Percentiles rank a stretch among this genome's conserved stretches.
These are phyloP conservation scores for Cyphomyrus plagiostoma DNA, from an alignment of 2,113 vertebrate species.

Conservation along the genomic window DNA sequence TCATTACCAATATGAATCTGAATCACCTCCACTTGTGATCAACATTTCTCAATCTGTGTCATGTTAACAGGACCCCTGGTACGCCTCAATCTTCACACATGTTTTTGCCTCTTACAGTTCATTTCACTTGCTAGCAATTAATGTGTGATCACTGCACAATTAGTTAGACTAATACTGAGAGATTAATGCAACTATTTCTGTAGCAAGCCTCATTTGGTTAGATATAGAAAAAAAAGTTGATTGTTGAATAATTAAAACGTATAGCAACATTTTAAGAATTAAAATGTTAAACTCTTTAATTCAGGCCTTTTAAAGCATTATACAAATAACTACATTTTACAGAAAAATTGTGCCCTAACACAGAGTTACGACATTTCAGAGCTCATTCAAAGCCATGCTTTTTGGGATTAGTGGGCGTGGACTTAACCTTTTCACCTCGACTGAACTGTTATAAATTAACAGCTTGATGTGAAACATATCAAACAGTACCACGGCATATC, in stretches of 20 bases:
- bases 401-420: not conserved
- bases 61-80: not conserved
- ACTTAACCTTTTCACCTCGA: not conserved
- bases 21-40: too few species aligned
- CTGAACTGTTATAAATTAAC: not conserved
- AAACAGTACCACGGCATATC: not conserved
- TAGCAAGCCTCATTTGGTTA: not conserved
- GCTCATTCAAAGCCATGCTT: not conserved
- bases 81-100: too few species aligned
- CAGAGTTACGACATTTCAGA: not conserved
- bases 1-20: too few species aligned
- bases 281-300: not conserved
- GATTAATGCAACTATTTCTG: not conserved
- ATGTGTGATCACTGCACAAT: not conserved
- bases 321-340: not conserved
- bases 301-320: not conserved
- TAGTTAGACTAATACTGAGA: not conserved
- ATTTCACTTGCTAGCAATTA: not conserved
- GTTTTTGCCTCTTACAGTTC: not conserved
- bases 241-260: not conserved
- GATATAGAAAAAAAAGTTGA: not conserved
- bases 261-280: not conserved
- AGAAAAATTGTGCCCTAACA: not conserved
- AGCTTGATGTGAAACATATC: not conserved
- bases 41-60: not conserved